phyloP scores from a whole-genome alignment of 1,140 invertebrate genomes.

The Drosophila ficusphila region DNA sequence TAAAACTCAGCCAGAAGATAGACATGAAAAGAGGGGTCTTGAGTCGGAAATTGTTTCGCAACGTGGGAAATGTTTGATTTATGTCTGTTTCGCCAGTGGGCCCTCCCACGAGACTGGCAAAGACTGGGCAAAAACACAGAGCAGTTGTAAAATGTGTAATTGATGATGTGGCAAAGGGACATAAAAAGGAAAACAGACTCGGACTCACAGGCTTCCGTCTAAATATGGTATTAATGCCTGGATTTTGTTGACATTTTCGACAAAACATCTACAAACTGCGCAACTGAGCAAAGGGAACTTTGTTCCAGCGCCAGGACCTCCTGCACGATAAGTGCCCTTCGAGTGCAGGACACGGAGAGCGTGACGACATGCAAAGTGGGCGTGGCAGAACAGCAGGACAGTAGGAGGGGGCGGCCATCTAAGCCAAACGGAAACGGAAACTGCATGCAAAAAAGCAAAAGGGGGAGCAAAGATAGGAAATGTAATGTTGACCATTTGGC shows the following conservation, averaged over 20 bases:
- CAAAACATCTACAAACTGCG: conserved; percentile 76
- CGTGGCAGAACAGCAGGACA: conserved; percentile 10
- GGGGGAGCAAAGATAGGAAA: conserved; percentile 30
- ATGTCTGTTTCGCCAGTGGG: conserved; percentile 73
- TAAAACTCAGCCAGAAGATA: conserved; percentile 77
- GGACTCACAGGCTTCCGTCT: conserved; percentile 9
- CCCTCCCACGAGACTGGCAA: conserved; percentile 7
- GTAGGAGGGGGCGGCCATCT: conserved; percentile 18
- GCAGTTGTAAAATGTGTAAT: conserved; percentile 81
- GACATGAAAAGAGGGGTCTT: conserved; percentile 54
- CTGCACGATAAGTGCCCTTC: conserved; percentile 71
- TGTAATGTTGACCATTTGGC: conserved; percentile 79
- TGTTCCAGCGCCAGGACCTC: conserved; percentile 16
- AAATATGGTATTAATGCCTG: conserved; percentile 55
- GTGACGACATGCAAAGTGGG: conserved; percentile 75
- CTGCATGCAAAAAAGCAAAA: conserved; percentile 53
- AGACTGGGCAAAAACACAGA: conserved; percentile 9
- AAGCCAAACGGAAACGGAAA: conserved; percentile 76
- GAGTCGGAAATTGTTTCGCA: conserved; percentile 80
- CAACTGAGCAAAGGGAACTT: conserved; percentile 41
- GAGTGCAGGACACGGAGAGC: conserved; percentile 72
- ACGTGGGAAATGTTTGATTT: conserved; percentile 82
- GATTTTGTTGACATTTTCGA: conserved; percentile 79
- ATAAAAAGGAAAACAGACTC: conserved; percentile 51
- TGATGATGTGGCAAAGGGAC: conserved; percentile 77